phyloP scores from a whole-genome alignment of 2,888 invertebrate species.

The Drosophila birchii region DNA sequence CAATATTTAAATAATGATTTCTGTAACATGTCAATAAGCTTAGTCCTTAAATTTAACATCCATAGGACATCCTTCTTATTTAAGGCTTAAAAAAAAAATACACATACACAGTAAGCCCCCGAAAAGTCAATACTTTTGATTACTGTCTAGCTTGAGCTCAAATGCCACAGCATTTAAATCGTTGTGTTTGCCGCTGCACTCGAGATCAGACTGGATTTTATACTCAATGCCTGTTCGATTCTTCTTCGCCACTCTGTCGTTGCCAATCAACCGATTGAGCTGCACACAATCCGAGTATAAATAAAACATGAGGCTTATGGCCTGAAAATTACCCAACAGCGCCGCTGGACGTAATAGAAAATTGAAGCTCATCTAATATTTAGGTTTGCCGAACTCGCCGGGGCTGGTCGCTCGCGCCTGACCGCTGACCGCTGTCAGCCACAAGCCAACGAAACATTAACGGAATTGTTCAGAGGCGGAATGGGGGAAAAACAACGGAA shows the following conservation, averaged over 20 bases:
- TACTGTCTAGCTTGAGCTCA: neutral
- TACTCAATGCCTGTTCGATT: conserved; percentile 3
- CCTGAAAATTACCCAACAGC: conserved; percentile 60
- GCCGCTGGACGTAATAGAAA: conserved; percentile 54
- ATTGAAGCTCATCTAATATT: conserved; percentile 67
- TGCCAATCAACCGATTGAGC: conserved; percentile 50
- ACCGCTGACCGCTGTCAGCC: conserved; percentile 71
- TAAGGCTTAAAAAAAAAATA: neutral
- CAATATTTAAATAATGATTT: neutral
- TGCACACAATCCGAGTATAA: conserved; percentile 57
- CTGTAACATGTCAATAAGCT: neutral
- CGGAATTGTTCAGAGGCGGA: conserved; percentile 62
- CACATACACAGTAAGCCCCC: neutral
- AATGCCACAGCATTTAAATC: conserved; percentile 4
- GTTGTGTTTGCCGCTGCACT: neutral
- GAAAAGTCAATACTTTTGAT: conserved; percentile 2
- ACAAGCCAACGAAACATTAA: conserved; percentile 68
- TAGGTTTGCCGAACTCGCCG: conserved; percentile 56
- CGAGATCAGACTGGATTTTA: conserved; percentile 9
- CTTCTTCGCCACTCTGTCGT: conserved; percentile 10
- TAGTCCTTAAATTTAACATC: neutral
- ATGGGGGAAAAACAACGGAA: conserved; percentile 57
- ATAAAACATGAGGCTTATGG: conserved; percentile 66
- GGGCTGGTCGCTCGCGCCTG: conserved; percentile 39
- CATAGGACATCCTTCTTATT: neutral